Evolutionary conservation across 2,888 invertebrate genomes (phyloP), one percentile per base, ranked within the genome.

Genomic region (Apamea epomidion): DNA sequence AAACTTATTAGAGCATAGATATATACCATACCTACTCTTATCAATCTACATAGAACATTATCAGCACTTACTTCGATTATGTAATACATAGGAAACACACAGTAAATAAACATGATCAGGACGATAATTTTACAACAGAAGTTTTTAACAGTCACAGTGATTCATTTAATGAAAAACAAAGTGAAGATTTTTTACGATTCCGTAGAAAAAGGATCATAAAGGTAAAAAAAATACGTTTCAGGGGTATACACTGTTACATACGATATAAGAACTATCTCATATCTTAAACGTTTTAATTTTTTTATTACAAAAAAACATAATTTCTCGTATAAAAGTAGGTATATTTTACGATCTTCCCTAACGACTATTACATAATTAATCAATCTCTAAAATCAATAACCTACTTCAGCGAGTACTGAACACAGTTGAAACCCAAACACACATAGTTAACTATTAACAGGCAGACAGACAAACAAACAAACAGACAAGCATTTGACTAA

Each of bases 401-500:
- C 32, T 64, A 68, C 18, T 72, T 37, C 67, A 58, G 12, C 16
- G 8, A 76, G 37, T 51, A 67, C 58, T 74, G 32, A 48, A 74
- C 45, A 45, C 70, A 62, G n/a, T 42, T 67, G 42, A 74, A 87
- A 71, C 58, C 71, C 32, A 80, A 77, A 82, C 87, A 88, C 76
- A 82, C 76, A 48, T 51, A 69, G 58, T 65, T 51, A 29, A 80
- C 81, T 72, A 82, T 80, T 80, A 83, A 80, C 81, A 77, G 69
- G 6, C 69, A 74, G 67, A 70, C 71, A 78, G 42, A 74, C 80
- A 81, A 69, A 64, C 82, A 82, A 80, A 83, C 78, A 83, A 74
- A 84, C 84, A 76, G 37, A 78, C 87, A 81, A 82, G 77, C 87
- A 84, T 85, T 88, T 85, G 80, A 84, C 78, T 83, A 86, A 90